phyloP scores from a whole-genome alignment of 92 coral and sea anemone species.

The Micromussa lordhowensis region DNA sequence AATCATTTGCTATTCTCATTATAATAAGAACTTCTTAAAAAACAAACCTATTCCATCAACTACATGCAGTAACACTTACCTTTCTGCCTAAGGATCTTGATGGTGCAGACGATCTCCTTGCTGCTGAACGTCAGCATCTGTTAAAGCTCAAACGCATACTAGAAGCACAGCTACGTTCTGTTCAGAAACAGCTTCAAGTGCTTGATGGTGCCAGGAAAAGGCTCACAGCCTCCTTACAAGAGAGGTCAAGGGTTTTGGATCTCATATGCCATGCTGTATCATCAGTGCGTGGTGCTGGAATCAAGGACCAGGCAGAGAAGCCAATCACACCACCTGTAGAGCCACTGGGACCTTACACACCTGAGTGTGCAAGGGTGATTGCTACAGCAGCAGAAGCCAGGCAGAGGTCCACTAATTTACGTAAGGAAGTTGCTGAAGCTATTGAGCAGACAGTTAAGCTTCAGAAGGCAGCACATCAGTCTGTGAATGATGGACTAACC shows the following conservation, averaged over 20 bases:
- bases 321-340: constrained; percentile 93
- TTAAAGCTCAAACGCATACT: constrained; percentile 86
- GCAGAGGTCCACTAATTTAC: constrained; percentile 80
- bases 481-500: constrained; percentile 97
- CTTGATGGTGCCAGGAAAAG: constrained; percentile 91
- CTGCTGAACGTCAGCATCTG: constrained; percentile 88
- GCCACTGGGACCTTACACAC: constrained; percentile 98
- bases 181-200: constrained; percentile 96
- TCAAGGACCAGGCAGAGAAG: constrained; percentile 91
- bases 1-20: no score
- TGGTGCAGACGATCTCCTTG: constrained; percentile 95
- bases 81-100: constrained; percentile 76
- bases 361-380: constrained; percentile 94
- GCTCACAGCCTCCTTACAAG: constrained; percentile 84
- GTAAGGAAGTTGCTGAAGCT: constrained; percentile 94
- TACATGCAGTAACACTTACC: background rate
- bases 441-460: constrained; percentile 94
- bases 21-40: no score
- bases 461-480: constrained; percentile 90
- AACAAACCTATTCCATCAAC: background rate
- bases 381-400: constrained; percentile 92
- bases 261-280: constrained; percentile 98
- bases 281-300: constrained; percentile 94
- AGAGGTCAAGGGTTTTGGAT: constrained; percentile 91
- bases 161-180: constrained; percentile 95